Conservation (phyloP, 2,888 invertebrate genomes). For the Siphonodentalium dalli region DNA sequence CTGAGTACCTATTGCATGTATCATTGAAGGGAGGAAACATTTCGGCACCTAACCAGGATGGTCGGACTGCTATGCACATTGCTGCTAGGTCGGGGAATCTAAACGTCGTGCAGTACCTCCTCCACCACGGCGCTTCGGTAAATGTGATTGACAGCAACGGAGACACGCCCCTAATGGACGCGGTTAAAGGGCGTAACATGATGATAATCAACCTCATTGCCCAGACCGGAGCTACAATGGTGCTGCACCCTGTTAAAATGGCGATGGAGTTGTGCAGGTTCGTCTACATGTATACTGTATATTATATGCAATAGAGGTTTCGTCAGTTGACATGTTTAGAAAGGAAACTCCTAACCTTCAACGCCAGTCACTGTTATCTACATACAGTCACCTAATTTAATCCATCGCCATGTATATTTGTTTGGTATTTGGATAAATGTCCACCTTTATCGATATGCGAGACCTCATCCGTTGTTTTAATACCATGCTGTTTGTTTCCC, state of each 20-base stretch:
- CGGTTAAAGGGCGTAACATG: slow-evolving; percentile 67
- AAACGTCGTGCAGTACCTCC: slow-evolving; percentile 75
- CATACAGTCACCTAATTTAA: too few species aligned
- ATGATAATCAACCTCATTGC: slow-evolving; percentile 72
- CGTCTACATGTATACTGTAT: slow-evolving; percentile 13
- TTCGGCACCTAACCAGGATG: slow-evolving; percentile 77
- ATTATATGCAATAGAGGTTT: neutral
- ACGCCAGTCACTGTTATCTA: too few species aligned
- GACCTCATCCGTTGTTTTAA: too few species aligned
- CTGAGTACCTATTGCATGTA: neutral
- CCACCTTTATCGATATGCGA: too few species aligned
- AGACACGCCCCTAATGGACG: slow-evolving; percentile 71
- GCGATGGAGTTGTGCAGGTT: slow-evolving; percentile 75
- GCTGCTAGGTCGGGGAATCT: slow-evolving; percentile 78
- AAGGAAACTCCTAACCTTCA: too few species aligned
- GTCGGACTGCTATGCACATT: slow-evolving; percentile 81
- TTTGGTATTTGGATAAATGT: too few species aligned
- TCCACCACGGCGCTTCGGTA: slow-evolving; percentile 82
- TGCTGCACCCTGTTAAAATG: slow-evolving; percentile 70
- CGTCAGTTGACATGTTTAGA: neutral
- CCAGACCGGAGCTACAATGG: slow-evolving; percentile 78
- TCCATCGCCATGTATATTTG: too few species aligned
- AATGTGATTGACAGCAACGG: slow-evolving; percentile 74
- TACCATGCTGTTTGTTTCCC: too few species aligned
- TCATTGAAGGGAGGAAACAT: slow-evolving; percentile 75